Conservation (phyloP, 1,140 invertebrate species). For the Branchinecta lindahli region DNA sequence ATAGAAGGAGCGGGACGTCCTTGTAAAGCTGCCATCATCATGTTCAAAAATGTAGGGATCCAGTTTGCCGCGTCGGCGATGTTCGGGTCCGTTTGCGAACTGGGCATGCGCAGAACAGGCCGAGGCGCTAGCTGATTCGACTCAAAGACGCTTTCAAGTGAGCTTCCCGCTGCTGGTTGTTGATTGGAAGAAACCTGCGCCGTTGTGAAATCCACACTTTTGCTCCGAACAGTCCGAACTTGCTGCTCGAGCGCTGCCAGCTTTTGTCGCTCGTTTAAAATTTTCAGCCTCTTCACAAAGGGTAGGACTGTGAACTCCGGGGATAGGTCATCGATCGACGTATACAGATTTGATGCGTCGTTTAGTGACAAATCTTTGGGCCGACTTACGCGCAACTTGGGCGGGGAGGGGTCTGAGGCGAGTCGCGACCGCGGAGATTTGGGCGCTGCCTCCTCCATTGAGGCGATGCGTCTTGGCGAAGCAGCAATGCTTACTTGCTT, state of each 20-base stretch:
- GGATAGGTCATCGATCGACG: conserved; percentile 67
- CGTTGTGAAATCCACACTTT: conserved; percentile 51
- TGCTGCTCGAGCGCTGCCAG: conserved; percentile 58
- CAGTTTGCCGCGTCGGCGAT: neutral
- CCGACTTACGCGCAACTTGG: neutral
- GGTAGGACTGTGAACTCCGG: conserved; percentile 70
- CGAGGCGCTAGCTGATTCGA: conserved; percentile 17
- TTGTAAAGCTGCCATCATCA: neutral
- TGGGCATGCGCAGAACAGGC: conserved; percentile 10
- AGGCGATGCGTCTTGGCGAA: neutral
- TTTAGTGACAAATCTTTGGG: conserved; percentile 22
- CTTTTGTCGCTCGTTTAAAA: conserved; percentile 70
- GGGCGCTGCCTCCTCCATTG: neutral
- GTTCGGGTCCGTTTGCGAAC: neutral
- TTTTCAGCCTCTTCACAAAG: conserved; percentile 72
- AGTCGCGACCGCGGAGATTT: neutral
- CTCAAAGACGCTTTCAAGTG: neutral
- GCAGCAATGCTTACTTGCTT: conserved; percentile 10
- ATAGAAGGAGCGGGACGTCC: neutral
- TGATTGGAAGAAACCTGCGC: neutral
- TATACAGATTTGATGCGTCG: conserved; percentile 42
- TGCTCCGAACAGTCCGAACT: conserved; percentile 44
- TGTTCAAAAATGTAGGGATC: neutral
- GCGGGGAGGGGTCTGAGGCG: neutral
- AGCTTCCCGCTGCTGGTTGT: neutral